phyloP scores from a whole-genome alignment of 2,888 invertebrate species.

The Drosophila rubida region DNA sequence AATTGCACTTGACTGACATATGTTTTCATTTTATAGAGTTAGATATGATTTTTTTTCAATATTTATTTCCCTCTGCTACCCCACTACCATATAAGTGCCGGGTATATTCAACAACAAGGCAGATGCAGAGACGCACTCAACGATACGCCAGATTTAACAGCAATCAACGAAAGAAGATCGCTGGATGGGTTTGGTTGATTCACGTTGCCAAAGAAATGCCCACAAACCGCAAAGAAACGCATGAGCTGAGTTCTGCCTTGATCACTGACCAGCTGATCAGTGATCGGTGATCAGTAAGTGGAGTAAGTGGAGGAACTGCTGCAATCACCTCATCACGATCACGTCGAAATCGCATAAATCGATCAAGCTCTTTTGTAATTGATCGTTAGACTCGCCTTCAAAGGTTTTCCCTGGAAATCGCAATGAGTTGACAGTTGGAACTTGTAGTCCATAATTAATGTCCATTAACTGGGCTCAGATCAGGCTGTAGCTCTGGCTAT shows the following conservation, averaged over 20 bases:
- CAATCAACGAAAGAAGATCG: conserved; percentile 34
- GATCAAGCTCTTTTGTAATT: conserved; percentile 32
- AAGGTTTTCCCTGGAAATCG: conserved; percentile 50
- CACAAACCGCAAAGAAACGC: conserved; percentile 22
- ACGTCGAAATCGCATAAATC: conserved; percentile 68
- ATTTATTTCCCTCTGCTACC: background rate
- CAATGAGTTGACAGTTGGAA: conserved; percentile 41
- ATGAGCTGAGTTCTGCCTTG: conserved; percentile 23
- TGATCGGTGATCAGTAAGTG: conserved; percentile 12
- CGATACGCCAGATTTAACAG: conserved; percentile 59
- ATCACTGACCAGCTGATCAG: conserved; percentile 10
- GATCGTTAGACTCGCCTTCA: conserved; percentile 45
- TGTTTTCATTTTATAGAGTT: no score
- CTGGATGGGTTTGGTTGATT: conserved; percentile 39
- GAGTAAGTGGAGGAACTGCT: conserved; percentile 76
- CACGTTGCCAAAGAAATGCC: conserved; percentile 40
- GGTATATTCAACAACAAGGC: background rate
- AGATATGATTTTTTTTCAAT: no score
- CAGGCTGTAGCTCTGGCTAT: conserved; percentile 20
- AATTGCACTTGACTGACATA: no score
- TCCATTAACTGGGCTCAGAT: conserved; percentile 27
- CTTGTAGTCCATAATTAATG: conserved; percentile 11
- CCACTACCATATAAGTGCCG: background rate
- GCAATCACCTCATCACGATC: conserved; percentile 61
- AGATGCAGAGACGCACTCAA: conserved; percentile 35